These are phyloP conservation scores for Epinotia demarniana DNA, from an alignment of 2,888 invertebrate species.

Conservation along the genomic window DNA sequence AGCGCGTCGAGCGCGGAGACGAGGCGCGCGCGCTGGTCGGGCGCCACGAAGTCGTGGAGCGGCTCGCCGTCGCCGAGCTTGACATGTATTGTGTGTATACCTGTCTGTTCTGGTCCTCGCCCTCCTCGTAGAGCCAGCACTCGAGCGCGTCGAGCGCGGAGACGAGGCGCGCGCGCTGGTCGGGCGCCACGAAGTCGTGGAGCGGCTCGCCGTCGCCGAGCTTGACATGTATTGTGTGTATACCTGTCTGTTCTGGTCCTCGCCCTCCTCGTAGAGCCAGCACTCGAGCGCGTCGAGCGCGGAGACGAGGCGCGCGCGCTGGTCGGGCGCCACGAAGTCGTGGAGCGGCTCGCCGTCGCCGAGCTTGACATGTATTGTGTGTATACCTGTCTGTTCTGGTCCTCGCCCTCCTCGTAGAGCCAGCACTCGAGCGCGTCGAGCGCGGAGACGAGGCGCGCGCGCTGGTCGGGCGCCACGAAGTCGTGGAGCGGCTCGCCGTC, in stretches of 20 bases:
- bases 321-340: neutral
- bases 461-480: too few relatives aligned
- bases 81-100: neutral
- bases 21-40: neutral
- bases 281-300: constrained; percentile 4
- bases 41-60: neutral
- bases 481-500: too few relatives aligned
- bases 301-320: neutral
- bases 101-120: constrained; percentile 8
- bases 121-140: constrained; percentile 5
- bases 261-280: constrained; percentile 8
- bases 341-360: neutral
- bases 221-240: neutral
- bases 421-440: too few relatives aligned
- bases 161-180: neutral
- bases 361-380: too few relatives aligned
- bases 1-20: constrained; percentile 3
- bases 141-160: constrained; percentile 4
- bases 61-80: neutral
- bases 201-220: neutral
- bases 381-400: neutral
- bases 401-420: neutral
- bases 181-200: neutral
- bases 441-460: too few relatives aligned
- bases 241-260: constrained; percentile 7